phyloP scores from a whole-genome alignment of 2,113 vertebrate species.

The Hepsetus odoe region DNA sequence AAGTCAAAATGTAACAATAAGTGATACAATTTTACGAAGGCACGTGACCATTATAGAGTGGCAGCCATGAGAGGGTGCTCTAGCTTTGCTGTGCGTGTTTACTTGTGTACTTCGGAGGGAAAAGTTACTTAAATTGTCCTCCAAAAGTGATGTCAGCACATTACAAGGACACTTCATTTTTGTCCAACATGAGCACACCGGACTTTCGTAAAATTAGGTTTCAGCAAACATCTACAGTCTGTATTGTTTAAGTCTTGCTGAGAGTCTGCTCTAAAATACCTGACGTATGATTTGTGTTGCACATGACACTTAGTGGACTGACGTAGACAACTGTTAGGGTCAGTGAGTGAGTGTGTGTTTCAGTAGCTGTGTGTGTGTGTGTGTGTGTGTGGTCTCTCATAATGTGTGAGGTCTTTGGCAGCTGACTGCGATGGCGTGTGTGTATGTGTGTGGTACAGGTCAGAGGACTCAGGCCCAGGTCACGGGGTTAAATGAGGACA shows the following conservation, averaged over 20 bases:
- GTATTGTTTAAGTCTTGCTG: neutral
- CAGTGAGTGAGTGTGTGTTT: conserved; percentile 9
- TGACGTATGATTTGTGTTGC: neutral
- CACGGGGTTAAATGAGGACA: conserved; percentile 39
- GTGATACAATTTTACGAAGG: no score
- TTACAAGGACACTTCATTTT: neutral
- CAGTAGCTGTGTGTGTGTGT: conserved; percentile 20
- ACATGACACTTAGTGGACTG: conserved; percentile 13
- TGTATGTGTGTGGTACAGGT: conserved; percentile 33
- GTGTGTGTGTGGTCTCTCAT: conserved; percentile 25
- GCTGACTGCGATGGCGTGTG: conserved; percentile 25
- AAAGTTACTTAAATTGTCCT: neutral
- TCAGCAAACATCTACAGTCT: neutral
- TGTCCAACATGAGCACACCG: neutral
- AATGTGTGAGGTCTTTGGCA: conserved; percentile 33
- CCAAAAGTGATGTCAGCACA: neutral
- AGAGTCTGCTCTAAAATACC: neutral
- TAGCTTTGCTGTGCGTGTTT: neutral
- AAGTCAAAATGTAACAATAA: no score
- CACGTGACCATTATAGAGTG: neutral
- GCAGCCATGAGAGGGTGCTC: neutral
- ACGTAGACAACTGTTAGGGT: neutral
- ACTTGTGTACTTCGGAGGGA: neutral
- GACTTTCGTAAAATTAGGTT: neutral
- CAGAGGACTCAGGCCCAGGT: conserved; percentile 23